Base-by-base conservation (phyloP, 2,888 invertebrate species). In the Pseudolycoriella hygida region DNA sequence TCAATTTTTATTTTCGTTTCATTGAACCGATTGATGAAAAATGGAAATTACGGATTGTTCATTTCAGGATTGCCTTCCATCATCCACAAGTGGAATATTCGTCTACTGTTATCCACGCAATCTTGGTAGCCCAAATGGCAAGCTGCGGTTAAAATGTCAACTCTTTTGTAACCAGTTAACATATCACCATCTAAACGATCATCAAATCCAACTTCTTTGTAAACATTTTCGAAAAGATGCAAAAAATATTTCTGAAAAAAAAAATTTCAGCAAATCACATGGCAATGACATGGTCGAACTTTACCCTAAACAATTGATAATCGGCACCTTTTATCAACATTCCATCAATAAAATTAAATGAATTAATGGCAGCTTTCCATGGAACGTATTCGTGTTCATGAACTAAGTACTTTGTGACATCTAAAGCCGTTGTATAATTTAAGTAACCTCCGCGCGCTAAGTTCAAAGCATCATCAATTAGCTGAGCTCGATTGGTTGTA, bases 391-490 rank as follows among this genome's bases (percentile, higher is more conserved):
- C 85, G n/a, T 73, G 71, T 62, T 87, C 87, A 49, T 82, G 76
- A 1, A 64, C 66, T 52, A 94, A 68, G 58, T 92, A 93, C 44
- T 74, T 74, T 0, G 85, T 81, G 1, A 92, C 70, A 53, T 86
- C 80, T 50, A 94, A 65, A 0, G 89, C 85, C 2, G 76, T 73
- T 11, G 72, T 68, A 54, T 89, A 89, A n/a, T 19, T 30, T 32
- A 45, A 45, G 39, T 40, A n/a, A 14, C 34, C 17, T 6, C 32
- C 45, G 12, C 81, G 67, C 0, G 88, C 89, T 45, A 88, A 61
- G 59, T 82, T 84, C 63, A 86, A 68, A 0, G 83, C 77, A 60
- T 96, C 94, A 54, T 93, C 89, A 6, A 96, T 69, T 30, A 96
- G 67, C 58, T 93, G 92, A 0, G 88, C 90, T 45, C 92, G 69